Conservation (phyloP, 2,888 invertebrate species). For the Drosophila affinis region DNA sequence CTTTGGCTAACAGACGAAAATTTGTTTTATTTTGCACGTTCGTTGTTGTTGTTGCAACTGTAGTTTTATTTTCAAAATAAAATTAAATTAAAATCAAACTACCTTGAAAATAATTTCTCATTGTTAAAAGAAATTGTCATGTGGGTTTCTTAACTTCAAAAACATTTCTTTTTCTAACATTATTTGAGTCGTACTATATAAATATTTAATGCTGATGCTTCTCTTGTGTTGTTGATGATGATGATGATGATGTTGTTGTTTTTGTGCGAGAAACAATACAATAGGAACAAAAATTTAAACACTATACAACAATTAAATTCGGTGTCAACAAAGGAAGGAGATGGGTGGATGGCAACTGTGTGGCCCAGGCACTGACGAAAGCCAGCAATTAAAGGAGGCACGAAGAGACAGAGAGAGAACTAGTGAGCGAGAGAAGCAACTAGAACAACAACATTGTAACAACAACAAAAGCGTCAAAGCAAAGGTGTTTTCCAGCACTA, state of each 20-base stretch:
- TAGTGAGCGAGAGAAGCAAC: constrained; percentile 23
- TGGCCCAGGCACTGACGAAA: constrained; percentile 7
- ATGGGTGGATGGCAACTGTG: constrained; percentile 17
- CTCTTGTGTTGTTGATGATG: constrained; percentile 66
- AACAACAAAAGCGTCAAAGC: constrained; percentile 44
- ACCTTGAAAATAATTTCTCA: constrained; percentile 17
- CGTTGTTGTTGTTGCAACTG: constrained; percentile 62
- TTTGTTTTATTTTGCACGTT: constrained; percentile 71
- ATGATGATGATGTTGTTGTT: constrained; percentile 77
- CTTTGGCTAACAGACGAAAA: neutral
- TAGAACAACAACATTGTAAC: constrained; percentile 30
- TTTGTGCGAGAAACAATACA: constrained; percentile 57
- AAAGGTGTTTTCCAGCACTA: constrained; percentile 1
- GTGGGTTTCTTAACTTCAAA: constrained; percentile 4
- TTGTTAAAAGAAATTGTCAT: neutral
- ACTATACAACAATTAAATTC: constrained; percentile 21
- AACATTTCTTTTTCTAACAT: constrained; percentile 23
- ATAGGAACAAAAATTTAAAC: constrained; percentile 15
- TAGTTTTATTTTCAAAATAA: constrained; percentile 35
- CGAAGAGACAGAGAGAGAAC: constrained; percentile 17
- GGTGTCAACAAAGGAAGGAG: constrained; percentile 31
- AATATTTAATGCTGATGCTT: constrained; percentile 69
- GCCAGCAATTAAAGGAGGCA: constrained; percentile 11
- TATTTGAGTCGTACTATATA: constrained; percentile 21
- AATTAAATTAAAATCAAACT: neutral